A percentile compares a stretch with the other conserved stretches of the same genome.
Conservation (phyloP, 1,140 invertebrate genomes). For the Nebria ingens region DNA sequence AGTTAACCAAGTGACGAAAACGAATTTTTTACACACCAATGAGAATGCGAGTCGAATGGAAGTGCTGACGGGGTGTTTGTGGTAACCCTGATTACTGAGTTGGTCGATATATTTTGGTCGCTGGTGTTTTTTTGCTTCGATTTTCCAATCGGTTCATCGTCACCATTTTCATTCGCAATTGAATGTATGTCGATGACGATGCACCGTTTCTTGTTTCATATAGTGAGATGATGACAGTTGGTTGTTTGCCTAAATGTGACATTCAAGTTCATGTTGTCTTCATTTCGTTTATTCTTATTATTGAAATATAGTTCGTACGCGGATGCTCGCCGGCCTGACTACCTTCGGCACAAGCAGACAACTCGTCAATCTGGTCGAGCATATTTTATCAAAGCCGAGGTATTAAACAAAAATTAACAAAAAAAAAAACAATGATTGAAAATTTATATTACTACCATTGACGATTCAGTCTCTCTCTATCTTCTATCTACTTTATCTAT, state of each 20-base stretch:
- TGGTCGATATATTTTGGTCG: slow-evolving; percentile 19
- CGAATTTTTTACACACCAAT: not conserved
- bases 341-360: not conserved
- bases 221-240: slow-evolving; percentile 18
- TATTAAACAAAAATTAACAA: not conserved
- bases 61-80: slow-evolving; percentile 1
- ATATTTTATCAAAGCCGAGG: not conserved
- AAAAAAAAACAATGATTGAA: no score
- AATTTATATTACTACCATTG: not conserved
- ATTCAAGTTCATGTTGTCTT: slow-evolving; percentile 25
- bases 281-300: slow-evolving; percentile 16
- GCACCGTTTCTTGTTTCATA: slow-evolving; percentile 11
- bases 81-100: not conserved
- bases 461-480: slow-evolving; percentile 3
- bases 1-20: not conserved
- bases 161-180: not conserved
- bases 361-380: no score
- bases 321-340: slow-evolving; percentile 15
- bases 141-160: slow-evolving; percentile 13
- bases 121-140: slow-evolving; percentile 22
- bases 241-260: slow-evolving; percentile 21
- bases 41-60: not conserved
- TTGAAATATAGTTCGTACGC: slow-evolving; percentile 17
- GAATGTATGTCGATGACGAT: no score
- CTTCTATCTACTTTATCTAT: not conserved